phyloP scores from a whole-genome alignment of 2,888 invertebrate genomes.

The Drosophila meridiana region DNA sequence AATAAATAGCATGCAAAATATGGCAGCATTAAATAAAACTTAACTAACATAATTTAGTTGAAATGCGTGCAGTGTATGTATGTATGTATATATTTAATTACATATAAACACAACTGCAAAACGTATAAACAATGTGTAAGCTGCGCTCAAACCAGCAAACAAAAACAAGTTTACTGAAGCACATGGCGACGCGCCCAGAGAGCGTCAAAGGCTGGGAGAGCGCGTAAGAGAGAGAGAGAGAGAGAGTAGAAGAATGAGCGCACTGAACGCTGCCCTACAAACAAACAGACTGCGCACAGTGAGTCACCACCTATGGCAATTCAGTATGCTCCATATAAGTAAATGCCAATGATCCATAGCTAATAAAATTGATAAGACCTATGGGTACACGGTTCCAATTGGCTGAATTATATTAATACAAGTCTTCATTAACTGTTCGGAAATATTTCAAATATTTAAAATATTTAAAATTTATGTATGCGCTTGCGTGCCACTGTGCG shows the following conservation, averaged over 20 bases:
- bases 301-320: background rate
- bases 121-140: constrained; percentile 46
- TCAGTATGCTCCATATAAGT: background rate
- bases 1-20: no score
- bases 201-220: constrained; percentile 9
- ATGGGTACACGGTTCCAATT: background rate
- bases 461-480: background rate
- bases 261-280: constrained; percentile 41
- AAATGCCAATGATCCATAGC: background rate
- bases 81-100: constrained; percentile 13
- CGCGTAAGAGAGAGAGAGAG: background rate
- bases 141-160: constrained; percentile 57
- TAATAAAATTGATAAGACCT: background rate
- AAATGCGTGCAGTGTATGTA: constrained; percentile 27
- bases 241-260: constrained; percentile 3
- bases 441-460: background rate
- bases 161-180: constrained; percentile 72
- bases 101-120: constrained; percentile 33
- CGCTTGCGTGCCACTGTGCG: constrained; percentile 39
- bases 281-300: constrained; percentile 37
- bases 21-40: background rate
- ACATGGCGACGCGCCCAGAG: constrained; percentile 55
- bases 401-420: background rate
- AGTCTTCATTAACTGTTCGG: background rate
- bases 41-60: background rate